phyloP scores from a whole-genome alignment of 2,113 vertebrate species.

The Donacobius atricapilla region DNA sequence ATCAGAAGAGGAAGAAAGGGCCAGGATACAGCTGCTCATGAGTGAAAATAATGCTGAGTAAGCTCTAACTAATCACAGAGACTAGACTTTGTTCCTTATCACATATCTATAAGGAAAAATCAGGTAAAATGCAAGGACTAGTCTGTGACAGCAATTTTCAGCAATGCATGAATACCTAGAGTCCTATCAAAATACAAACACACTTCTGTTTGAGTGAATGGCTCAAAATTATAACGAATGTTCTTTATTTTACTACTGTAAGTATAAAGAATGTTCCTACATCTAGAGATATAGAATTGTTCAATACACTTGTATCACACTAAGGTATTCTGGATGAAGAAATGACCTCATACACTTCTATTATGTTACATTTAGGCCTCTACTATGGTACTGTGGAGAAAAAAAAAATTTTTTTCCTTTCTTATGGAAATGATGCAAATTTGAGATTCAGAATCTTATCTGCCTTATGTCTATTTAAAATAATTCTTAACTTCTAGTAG shows the following conservation, averaged over 20 bases:
- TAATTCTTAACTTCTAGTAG: not conserved
- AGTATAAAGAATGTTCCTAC: not conserved
- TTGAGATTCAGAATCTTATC: not conserved
- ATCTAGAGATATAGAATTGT: not conserved
- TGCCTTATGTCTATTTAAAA: not conserved
- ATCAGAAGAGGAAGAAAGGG: not conserved
- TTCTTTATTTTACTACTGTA: not conserved
- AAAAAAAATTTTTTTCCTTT: not conserved
- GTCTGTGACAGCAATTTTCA: not conserved
- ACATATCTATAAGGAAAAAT: not conserved
- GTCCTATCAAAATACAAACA: not conserved
- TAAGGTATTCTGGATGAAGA: not conserved
- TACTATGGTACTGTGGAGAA: no score
- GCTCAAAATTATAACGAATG: not conserved
- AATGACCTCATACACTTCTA: not conserved
- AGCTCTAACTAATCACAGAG: not conserved
- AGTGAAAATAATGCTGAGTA: not conserved
- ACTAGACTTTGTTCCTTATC: not conserved
- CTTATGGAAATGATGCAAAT: not conserved
- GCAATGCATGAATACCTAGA: not conserved
- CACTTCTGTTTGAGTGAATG: not conserved
- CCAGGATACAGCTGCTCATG: not conserved
- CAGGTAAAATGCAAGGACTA: not conserved
- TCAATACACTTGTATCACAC: not conserved
- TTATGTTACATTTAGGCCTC: not conserved